A percentile compares a stretch with the other conserved stretches of the same genome.
Evolutionary conservation across 2,888 invertebrate species (phyloP).

Genomic region (Rhabditoides inermis): DNA sequence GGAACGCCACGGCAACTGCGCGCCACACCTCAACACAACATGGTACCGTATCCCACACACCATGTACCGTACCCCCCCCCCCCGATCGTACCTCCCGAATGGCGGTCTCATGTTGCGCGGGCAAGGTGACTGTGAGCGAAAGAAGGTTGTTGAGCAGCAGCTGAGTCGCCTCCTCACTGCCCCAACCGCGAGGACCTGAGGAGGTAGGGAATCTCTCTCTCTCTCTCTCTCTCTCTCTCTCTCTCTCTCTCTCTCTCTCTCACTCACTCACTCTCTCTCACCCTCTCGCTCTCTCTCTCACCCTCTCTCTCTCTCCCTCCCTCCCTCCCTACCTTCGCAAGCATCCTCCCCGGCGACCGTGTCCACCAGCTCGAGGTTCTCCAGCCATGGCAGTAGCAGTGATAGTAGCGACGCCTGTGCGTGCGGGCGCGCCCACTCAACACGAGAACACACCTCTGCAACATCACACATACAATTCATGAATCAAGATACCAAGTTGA

Average conservation of each 20-base stretch:
- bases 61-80: no score
- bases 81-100: no score
- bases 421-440: conserved; percentile 87
- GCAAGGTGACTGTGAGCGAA: conserved; percentile 85
- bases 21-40: conserved; percentile 96
- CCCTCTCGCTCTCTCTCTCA: no score
- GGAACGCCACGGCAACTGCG: conserved; percentile 87
- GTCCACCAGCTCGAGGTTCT: conserved; percentile 95
- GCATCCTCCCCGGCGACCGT: conserved; percentile 33
- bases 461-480: conserved; percentile 17
- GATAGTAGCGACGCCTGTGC: conserved; percentile 81
- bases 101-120: conserved; percentile 88
- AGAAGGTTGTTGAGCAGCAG: conserved; percentile 98
- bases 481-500: neutral
- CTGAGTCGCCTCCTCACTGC: conserved; percentile 96
- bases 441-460: conserved; percentile 87
- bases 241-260: no score
- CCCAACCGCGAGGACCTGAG: conserved; percentile 67
- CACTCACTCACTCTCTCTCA: no score
- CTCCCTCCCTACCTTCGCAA: conserved; percentile 15
- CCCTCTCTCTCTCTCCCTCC: no score
- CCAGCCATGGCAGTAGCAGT: conserved; percentile 89
- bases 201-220: no score
- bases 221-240: no score
- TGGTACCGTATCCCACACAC: no score